Base-by-base conservation (phyloP, 2,888 invertebrate genomes). In the Drosophila austrosaltans region DNA sequence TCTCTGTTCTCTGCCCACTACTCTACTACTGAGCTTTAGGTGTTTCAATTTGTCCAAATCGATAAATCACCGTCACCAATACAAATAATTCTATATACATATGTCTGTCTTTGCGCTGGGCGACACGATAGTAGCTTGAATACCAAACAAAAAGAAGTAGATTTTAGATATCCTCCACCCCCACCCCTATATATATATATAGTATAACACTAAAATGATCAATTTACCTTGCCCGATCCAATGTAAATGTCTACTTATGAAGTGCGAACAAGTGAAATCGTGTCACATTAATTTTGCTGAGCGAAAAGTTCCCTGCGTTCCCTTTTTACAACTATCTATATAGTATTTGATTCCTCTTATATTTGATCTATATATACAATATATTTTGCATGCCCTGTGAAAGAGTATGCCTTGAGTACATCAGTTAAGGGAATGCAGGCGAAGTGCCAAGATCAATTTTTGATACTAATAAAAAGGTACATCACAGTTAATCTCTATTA, bases 251-350 rank as follows among this genome's bases (percentile, higher is more conserved):
- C 77, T 78, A 82, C 66, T 69, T 48, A 25, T 10, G 25, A 10
- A 25, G 48, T 48, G 22, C 67, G 76, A 40, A 75, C 91, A 90
- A 83, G 69, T 79, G 91, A 91, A 90, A 92, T 80, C 87, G 91
- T 92, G 92, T 92, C 92, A 92, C 92, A 92, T 92, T 89, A 92
- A 92, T 92, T 92, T 92, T 92, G 92, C 91, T 92, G 92, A 92
- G 92, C 92, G 92, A 89, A 91, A 89, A 91, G 90, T 92, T 90
- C 92, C 92, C 92, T 92, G 92, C 91, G 82, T 82, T 76, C 65
- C 69, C 62, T 48, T 44, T 63, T 20, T 20, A 22, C n/a, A 22
- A 28, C 42, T 66, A 20, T 69, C 53, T 54, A 12, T 48, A 48
- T 48, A 48, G 48, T 48, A 48, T 48, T 48, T 48, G 48, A 48